These are phyloP conservation scores for Ecliptopera silaceata DNA, from an alignment of 2,888 invertebrate genomes.

Conservation along the genomic window DNA sequence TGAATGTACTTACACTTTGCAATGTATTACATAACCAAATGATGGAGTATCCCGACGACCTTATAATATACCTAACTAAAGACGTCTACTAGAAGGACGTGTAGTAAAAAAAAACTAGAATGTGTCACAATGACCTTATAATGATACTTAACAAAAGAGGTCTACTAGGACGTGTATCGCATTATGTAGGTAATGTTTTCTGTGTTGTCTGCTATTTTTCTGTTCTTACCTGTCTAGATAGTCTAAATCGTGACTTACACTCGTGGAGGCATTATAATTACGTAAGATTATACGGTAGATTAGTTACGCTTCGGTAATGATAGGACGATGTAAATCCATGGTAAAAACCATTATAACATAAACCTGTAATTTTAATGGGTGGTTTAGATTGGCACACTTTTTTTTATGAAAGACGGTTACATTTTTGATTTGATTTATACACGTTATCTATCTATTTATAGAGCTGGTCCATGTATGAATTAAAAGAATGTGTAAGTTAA, in stretches of 20 bases:
- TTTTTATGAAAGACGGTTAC: slow-evolving; percentile 9
- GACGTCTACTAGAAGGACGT: no score
- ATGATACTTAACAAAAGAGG: no score
- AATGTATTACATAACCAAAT: no score
- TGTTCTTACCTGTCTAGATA: slow-evolving; percentile 58
- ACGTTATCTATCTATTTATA: no score
- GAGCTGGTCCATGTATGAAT: no score
- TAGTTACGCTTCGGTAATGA: slow-evolving; percentile 65
- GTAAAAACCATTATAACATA: slow-evolving; percentile 45
- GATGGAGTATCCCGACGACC: no score
- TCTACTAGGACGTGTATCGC: no score
- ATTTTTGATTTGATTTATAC: background rate
- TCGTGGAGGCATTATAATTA: slow-evolving; percentile 76
- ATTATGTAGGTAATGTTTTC: background rate
- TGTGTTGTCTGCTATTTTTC: slow-evolving; percentile 29
- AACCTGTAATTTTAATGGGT: slow-evolving; percentile 29
- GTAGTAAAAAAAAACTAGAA: no score
- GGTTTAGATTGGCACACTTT: slow-evolving; percentile 26
- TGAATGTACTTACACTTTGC: no score
- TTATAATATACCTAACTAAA: no score
- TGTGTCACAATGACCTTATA: no score
- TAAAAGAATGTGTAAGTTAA: no score
- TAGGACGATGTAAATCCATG: slow-evolving; percentile 52
- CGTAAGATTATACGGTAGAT: slow-evolving; percentile 69
- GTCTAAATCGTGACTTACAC: slow-evolving; percentile 77